phyloP scores from a whole-genome alignment of 2,113 vertebrate genomes.

The Mus musculus region GRCm39 chrX:83804001-83804500 shows the following conservation, averaged over 20 bases:
- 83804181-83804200: slow-evolving; percentile 7
- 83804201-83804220: slow-evolving; percentile 36
- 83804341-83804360: not conserved
- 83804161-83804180: not conserved
- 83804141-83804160: slow-evolving; percentile 45
- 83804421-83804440: not conserved
- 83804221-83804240: not conserved
- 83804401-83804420: slow-evolving; percentile 5
- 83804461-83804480: slow-evolving; percentile 9
- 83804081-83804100: slow-evolving; percentile 10
- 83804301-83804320: slow-evolving; percentile 6
- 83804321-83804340: slow-evolving; percentile 12
- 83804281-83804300: not conserved
- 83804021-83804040: slow-evolving; percentile 53
- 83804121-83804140: not conserved
- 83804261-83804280: not conserved
- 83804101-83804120: not conserved
- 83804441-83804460: not conserved
- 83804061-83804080: slow-evolving; percentile 13
- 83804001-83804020: slow-evolving; percentile 34
- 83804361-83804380: slow-evolving; percentile 2
- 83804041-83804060: not conserved
- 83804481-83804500: slow-evolving; percentile 21
- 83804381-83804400: not conserved
- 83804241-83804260: not conserved